A percentile compares a stretch with the other conserved stretches of the same genome.
These are phyloP conservation scores for Erethizon dorsatum DNA, from an alignment of 2,797 vertebrate species.

Conservation along the genomic window DNA sequence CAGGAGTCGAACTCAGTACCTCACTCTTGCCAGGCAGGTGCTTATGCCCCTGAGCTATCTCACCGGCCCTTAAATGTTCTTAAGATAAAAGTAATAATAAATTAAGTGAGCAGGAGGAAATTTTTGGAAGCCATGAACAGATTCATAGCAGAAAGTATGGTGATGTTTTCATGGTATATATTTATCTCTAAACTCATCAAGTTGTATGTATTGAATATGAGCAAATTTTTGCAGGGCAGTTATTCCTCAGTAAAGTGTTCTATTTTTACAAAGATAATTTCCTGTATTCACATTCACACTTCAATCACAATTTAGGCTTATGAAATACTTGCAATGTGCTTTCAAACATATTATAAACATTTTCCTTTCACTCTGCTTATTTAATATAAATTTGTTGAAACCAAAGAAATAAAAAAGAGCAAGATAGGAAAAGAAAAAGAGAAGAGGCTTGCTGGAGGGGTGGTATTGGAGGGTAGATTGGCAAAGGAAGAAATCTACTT, in stretches of 20 bases:
- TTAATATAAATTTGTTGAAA: slow-evolving; percentile 68
- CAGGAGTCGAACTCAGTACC: no score
- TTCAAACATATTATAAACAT: slow-evolving; percentile 79
- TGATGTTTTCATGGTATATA: not conserved
- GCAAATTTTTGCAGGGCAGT: not conserved
- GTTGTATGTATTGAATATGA: not conserved
- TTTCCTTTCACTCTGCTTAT: slow-evolving; percentile 73
- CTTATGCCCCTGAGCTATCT: no score
- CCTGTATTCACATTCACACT: slow-evolving; percentile 84
- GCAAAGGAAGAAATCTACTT: not conserved
- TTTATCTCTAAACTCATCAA: not conserved
- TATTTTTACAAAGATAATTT: slow-evolving; percentile 37
- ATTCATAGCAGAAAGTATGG: not conserved
- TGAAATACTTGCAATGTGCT: slow-evolving; percentile 81
- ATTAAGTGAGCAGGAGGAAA: not conserved
- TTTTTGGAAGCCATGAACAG: not conserved
- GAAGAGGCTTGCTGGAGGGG: not conserved
- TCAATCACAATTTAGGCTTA: slow-evolving; percentile 82
- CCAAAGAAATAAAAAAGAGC: not conserved
- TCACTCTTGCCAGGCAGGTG: no score
- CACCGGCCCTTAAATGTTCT: not conserved
- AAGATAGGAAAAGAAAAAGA: not conserved
- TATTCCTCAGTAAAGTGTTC: not conserved
- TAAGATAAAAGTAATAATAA: not conserved
- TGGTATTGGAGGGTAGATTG: not conserved